phyloP scores from a whole-genome alignment of 2,797 vertebrate species.

The Neoniphon sammara region DNA sequence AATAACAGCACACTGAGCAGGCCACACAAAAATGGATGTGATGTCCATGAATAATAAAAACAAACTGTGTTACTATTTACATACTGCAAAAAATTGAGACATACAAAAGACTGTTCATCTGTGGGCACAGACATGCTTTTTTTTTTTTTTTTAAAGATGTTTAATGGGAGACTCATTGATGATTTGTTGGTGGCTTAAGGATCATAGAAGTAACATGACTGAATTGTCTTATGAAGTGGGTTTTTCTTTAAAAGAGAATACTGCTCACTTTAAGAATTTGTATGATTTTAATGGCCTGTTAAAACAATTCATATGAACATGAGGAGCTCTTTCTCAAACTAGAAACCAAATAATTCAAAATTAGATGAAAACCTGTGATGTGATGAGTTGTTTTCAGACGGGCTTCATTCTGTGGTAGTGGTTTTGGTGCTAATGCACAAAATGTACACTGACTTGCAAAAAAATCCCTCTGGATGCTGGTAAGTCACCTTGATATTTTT shows the following conservation, averaged over 20 bases:
- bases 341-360: neutral
- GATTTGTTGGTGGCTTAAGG: neutral
- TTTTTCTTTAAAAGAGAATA: neutral
- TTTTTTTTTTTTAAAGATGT: neutral
- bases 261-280: neutral
- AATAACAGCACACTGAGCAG: too few relatives aligned
- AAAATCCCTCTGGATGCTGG: neutral
- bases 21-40: too few relatives aligned
- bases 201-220: neutral
- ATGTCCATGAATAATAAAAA: too few relatives aligned
- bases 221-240: neutral
- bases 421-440: neutral
- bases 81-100: too few relatives aligned
- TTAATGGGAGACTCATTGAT: neutral
- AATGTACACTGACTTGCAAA: neutral
- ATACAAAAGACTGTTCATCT: too few relatives aligned
- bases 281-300: neutral
- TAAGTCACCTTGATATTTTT: too few relatives aligned
- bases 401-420: too few relatives aligned
- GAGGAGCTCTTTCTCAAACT: neutral
- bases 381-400: neutral
- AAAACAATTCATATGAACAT: neutral
- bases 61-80: too few relatives aligned
- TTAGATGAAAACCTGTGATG: neutral
- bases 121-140: too few relatives aligned